Conservation (phyloP, 2,888 invertebrate species). For the Heterodera filipjevi region DNA sequence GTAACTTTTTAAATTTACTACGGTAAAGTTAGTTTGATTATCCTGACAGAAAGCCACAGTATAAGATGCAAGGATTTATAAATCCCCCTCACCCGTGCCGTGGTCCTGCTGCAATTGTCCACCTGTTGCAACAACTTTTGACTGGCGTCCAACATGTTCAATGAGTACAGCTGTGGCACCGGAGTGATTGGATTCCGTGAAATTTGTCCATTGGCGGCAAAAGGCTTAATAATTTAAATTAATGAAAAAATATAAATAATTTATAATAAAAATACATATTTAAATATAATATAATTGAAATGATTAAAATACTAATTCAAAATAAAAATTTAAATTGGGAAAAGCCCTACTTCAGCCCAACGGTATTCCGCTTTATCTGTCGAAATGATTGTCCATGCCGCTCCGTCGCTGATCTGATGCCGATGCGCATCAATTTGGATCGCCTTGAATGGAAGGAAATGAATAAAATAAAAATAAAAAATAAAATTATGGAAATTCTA, state of each 20-base stretch:
- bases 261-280: too few relatives aligned
- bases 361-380: constrained; percentile 99
- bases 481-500: too few relatives aligned
- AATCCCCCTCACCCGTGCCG: too few relatives aligned
- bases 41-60: too few relatives aligned
- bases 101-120: not conserved
- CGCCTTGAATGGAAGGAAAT: constrained; percentile 26
- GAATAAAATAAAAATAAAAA: too few relatives aligned
- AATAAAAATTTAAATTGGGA: too few relatives aligned
- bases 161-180: constrained; percentile 14
- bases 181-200: constrained; percentile 16
- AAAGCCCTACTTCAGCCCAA: constrained; percentile 90
- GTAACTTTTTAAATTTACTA: not conserved
- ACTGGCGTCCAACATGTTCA: constrained; percentile 16
- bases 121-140: not conserved
- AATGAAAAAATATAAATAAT: not conserved
- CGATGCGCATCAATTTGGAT: constrained; percentile 65
- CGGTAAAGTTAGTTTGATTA: too few relatives aligned
- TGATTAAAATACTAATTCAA: not conserved
- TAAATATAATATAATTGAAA: too few relatives aligned
- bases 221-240: constrained; percentile 15
- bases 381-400: constrained; percentile 99
- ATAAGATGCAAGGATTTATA: too few relatives aligned
- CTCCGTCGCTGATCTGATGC: constrained; percentile 99
- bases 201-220: not conserved